Conservation (phyloP, 1,140 invertebrate species). For the Drosophila dunni region DNA sequence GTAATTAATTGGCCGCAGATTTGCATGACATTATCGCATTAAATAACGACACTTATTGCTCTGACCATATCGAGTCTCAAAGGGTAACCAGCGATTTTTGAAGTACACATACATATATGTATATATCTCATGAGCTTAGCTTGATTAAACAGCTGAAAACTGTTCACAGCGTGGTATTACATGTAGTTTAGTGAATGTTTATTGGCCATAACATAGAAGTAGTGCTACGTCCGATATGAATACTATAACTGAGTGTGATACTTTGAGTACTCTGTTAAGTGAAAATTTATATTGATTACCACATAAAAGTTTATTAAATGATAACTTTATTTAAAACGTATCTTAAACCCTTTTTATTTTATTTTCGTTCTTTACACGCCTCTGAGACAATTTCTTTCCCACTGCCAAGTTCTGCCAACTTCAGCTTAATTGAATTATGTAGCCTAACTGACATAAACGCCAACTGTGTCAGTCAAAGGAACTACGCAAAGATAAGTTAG, state of each 20-base stretch:
- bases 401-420: slow-evolving; percentile 9
- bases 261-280: background rate
- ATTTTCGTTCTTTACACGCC: background rate
- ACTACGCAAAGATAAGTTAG: slow-evolving; percentile 50
- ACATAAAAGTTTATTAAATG: too few relatives aligned
- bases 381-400: slow-evolving; percentile 2
- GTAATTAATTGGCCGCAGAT: slow-evolving; percentile 72
- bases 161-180: slow-evolving; percentile 23
- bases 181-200: background rate
- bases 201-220: background rate
- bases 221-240: background rate
- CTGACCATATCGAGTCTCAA: slow-evolving; percentile 9
- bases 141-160: slow-evolving; percentile 21
- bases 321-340: too few relatives aligned
- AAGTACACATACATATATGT: slow-evolving; percentile 4
- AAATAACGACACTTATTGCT: slow-evolving; percentile 43
- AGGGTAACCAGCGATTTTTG: slow-evolving; percentile 1
- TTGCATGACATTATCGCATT: slow-evolving; percentile 64
- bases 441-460: slow-evolving; percentile 61
- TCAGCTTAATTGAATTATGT: slow-evolving; percentile 72
- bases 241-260: background rate
- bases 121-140: slow-evolving; percentile 15
- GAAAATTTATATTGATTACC: too few relatives aligned
- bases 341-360: too few relatives aligned
- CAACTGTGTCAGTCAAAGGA: slow-evolving; percentile 59